Base-by-base conservation (phyloP, 1,140 invertebrate species). In the Forficula auricularia region DNA sequence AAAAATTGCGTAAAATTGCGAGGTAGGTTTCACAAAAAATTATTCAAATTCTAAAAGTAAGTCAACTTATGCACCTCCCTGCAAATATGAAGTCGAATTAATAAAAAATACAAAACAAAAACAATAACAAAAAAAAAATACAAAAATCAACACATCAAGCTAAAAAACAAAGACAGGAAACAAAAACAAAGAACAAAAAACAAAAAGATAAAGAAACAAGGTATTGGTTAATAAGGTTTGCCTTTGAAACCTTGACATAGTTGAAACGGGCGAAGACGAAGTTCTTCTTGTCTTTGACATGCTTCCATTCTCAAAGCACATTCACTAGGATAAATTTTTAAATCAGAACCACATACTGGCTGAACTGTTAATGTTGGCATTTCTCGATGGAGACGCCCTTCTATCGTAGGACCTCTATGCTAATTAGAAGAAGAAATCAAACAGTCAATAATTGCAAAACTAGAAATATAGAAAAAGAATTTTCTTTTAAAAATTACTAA, bases 241-340 rank as follows among this genome's bases (percentile, higher is more conserved):
- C n/a, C n/a, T n/a, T n/a, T n/a, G 30, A 19, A 43, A 82, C 82
- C 82, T 83, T 85, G 73, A 59, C 83, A 88, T 35, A 85, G 68
- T 53, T 83, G 79, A 49, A 85, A 62, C 0, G 82, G 80, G 48
- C 81, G 63, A 35, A 81, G 65, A 48, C 82, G 67, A 16, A 91
- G 70, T 52, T 88, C 82, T 43, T 78, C 73, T 57, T 87, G 82
- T 47, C 77, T 71, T 47, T 82, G 74, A 60, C 87, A 94, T 4
- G 82, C 79, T 51, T 85, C 77, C 67, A 81, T 79, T 54, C 78
- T 77, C 80, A 91, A 84, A 13, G 79, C 76, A 57, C 87, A 92
- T 43, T 82, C 67, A 46, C 80, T 87, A 3, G 75, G 65, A 55
- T 91, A 91, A 31, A 79, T 73, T 44, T 72, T 68, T 41, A 82